Evolutionary conservation across 2,113 vertebrate genomes (phyloP), one percentile per base, ranked within the genome.

Genomic region (Python bivittatus): DNA sequence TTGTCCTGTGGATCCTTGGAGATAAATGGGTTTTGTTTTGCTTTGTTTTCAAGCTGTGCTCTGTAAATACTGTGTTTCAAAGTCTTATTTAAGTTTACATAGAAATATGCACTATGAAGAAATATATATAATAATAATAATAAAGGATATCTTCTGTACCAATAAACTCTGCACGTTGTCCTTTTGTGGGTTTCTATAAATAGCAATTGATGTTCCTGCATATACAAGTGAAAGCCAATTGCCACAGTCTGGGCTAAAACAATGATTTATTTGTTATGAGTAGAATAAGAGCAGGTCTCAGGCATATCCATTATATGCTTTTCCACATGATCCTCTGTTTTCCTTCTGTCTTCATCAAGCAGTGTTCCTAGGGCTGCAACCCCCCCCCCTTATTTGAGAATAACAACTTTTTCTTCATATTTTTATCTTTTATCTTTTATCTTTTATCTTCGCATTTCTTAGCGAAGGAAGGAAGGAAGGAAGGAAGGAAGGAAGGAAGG

Each of bases 131-230:
- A 4, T 79, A 42, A 1, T 7, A 38, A 42, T 42, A 97, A 94
- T 96, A 96, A 97, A 97, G 23, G 93, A 27, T 94, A 61, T 93
- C 96, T 97, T 96, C 93, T 95, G 97, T 96, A 97, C 58, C 58
- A 52, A 88, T 57, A 92, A 88, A 87, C 93, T 94, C 94, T 44
- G 92, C 56, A 94, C 84, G 92, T 25, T 20, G 83, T 48, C 42
- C 7, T 90, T 91, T 64, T 6, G 13, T 10, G 27, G 20, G 2
- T 13, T 60, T 61, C 10, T 53, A 2, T 64, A 44, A 89, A 90
- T 38, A 25, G n/a, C 17, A 4, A 17, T 88, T 89, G 33, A n/a
- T 91, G 83, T 86, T 86, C 84, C 11, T 52, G 13, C 0, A 2
- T 13, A 27, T 48, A 25, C 25, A n/a, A 53, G 11, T 52, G 42